Evolutionary conservation across 2,113 vertebrate species (phyloP).

Genomic region (Neolamprologus modestus): DNA sequence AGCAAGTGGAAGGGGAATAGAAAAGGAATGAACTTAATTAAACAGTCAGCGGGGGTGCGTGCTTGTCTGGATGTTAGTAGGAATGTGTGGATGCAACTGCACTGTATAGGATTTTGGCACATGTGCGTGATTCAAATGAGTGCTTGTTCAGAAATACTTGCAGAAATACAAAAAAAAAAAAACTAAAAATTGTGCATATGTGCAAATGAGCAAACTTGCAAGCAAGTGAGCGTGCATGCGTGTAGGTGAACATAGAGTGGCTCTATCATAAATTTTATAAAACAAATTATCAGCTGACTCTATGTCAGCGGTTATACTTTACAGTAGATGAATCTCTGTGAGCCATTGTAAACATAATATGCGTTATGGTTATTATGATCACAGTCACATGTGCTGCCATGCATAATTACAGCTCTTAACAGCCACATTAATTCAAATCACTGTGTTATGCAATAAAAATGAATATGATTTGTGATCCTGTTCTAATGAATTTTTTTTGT

Average conservation of each 20-base stretch:
- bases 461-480: background rate
- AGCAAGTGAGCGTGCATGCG: background rate
- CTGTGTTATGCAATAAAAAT: background rate
- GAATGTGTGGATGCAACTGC: background rate
- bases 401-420: background rate
- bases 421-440: background rate
- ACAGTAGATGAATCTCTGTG: background rate
- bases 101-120: background rate
- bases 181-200: background rate
- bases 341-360: background rate
- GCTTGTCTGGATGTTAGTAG: background rate
- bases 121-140: background rate
- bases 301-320: background rate
- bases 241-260: background rate
- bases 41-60: background rate
- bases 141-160: background rate
- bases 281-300: background rate
- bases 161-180: background rate
- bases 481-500: background rate
- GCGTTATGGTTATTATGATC: background rate
- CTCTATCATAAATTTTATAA: background rate
- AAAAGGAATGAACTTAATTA: conserved; percentile 58
- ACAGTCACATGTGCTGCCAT: background rate
- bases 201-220: background rate
- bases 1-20: conserved; percentile 1